Conservation (phyloP, 53 echinoderm and acorn worm species). For the Henricia sp. region DNA sequence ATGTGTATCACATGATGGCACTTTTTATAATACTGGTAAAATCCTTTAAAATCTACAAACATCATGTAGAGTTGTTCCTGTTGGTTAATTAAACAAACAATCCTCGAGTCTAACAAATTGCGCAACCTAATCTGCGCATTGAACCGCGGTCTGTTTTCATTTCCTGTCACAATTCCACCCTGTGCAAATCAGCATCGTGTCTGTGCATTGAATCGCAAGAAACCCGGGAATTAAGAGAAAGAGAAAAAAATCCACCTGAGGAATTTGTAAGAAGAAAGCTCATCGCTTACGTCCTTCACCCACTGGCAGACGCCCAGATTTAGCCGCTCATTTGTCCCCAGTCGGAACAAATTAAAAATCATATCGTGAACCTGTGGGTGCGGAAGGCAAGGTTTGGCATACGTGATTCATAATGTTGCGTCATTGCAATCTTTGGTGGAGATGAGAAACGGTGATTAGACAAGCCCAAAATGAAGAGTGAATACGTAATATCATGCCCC, state of each 20-base stretch:
- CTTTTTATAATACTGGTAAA: too few relatives aligned
- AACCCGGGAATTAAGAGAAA: neutral
- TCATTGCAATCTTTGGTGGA: neutral
- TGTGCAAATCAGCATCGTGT: too few relatives aligned
- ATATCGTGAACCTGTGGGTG: constrained; percentile 5
- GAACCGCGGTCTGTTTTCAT: neutral
- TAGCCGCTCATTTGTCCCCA: neutral
- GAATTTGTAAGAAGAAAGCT: neutral
- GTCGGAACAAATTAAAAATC: constrained; percentile 21
- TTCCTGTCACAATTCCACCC: neutral
- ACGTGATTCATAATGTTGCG: constrained; percentile 42
- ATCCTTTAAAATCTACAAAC: too few relatives aligned
- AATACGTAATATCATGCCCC: too few relatives aligned
- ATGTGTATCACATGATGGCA: too few relatives aligned
- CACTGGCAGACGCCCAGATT: too few relatives aligned
- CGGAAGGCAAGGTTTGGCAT: neutral
- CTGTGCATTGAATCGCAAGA: neutral
- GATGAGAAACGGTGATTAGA: neutral
- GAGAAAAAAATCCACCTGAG: neutral
- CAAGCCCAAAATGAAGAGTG: neutral
- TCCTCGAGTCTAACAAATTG: neutral
- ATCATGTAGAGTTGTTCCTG: too few relatives aligned
- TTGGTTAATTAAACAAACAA: neutral
- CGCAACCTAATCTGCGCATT: constrained; percentile 1
- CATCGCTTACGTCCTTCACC: too few relatives aligned